Evolutionary conservation across 2,888 invertebrate species (phyloP).

Genomic region (Papilio demoleus): DNA sequence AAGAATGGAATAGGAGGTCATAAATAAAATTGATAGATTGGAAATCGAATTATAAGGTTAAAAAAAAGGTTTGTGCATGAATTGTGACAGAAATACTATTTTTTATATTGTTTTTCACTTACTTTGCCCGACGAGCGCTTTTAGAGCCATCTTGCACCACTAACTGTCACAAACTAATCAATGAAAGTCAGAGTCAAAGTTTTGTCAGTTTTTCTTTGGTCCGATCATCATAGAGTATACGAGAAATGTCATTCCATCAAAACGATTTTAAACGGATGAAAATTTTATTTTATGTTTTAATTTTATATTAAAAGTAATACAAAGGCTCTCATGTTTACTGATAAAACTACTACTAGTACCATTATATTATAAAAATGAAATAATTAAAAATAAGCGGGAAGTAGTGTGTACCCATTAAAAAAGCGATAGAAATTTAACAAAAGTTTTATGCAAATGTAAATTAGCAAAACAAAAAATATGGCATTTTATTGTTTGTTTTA

Average conservation of each 20-base stretch:
- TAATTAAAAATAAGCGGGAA: no score
- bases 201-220: not conserved
- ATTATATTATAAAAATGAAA: no score
- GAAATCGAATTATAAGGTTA: not conserved
- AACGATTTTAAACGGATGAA: not conserved
- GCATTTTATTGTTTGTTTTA: not conserved
- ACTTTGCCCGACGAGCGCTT: constrained; percentile 94
- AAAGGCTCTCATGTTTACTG: no score
- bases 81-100: not conserved
- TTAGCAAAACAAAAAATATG: not conserved
- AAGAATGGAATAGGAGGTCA: not conserved
- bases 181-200: not conserved
- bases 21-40: not conserved
- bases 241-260: constrained; percentile 2
- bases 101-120: constrained; percentile 78
- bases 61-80: not conserved
- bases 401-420: no score
- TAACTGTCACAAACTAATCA: constrained; percentile 60
- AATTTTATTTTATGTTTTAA: not conserved
- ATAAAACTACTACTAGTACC: no score
- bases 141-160: constrained; percentile 90
- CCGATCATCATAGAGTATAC: constrained; percentile 6
- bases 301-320: no score
- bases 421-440: no score
- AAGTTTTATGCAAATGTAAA: not conserved